phyloP scores from a whole-genome alignment of 1,140 invertebrate genomes.

The Rhizoglyphus robini region DNA sequence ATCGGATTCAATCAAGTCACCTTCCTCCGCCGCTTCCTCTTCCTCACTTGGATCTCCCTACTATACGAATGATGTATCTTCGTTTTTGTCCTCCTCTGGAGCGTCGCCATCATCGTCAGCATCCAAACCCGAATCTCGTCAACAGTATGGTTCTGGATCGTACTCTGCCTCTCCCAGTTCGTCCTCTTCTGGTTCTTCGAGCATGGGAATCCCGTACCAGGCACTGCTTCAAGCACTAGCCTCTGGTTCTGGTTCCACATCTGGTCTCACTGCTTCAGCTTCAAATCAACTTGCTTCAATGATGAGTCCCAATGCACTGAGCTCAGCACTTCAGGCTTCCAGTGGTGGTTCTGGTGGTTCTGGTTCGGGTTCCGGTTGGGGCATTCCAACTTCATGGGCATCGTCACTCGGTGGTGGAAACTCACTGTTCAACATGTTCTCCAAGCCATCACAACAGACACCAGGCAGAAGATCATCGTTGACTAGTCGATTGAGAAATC shows the following conservation, averaged over 20 bases:
- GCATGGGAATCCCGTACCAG: neutral
- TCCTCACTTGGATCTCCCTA: neutral
- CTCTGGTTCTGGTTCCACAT: neutral
- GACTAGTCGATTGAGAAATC: constrained; percentile 9
- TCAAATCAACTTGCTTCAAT: neutral
- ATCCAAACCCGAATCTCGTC: constrained; percentile 3
- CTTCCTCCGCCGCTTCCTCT: neutral
- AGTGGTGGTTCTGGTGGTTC: too few relatives aligned
- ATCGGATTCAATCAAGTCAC: neutral
- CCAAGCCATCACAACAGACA: neutral
- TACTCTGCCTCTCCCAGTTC: neutral
- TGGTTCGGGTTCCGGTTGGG: too few relatives aligned
- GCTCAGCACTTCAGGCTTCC: neutral
- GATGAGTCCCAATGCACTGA: neutral
- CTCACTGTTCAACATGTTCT: neutral
- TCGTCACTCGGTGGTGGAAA: neutral
- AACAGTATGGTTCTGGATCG: neutral
- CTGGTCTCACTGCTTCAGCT: neutral
- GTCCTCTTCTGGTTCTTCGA: neutral
- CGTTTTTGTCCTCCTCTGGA: neutral
- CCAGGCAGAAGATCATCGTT: constrained; percentile 4
- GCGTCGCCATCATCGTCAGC: neutral
- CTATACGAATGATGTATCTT: constrained; percentile 6
- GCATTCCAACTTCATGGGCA: neutral
- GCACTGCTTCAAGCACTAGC: neutral